Evolutionary conservation across 1,140 invertebrate species (phyloP), one percentile per base, ranked within the genome.

Genomic region (Panulirus ornatus): DNA sequence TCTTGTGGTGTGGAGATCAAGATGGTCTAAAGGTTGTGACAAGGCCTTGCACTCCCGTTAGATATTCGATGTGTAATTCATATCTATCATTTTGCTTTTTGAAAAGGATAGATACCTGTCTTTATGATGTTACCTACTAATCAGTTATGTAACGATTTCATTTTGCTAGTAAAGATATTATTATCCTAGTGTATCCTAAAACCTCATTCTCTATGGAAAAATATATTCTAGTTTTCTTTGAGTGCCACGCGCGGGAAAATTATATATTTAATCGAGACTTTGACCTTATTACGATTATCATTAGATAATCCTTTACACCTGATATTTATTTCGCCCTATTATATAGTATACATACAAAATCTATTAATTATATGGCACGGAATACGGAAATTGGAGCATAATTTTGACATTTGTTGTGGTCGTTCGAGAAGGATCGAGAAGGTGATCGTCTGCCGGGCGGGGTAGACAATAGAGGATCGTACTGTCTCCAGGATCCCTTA

Each of bases 381-480:
- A 66, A 22, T 6, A 27, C 1, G n/a, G 30, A 19, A 66, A 27
- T 27, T 66, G 8, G 58, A 66, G n/a, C n/a, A 30, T 5, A 27
- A 30, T 27, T 11, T 8, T 66, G 58, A 66, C 58, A 66, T 66
- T 66, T 66, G 58, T 27, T 27, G 58, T 30, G 3, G 11, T 6
- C 3, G 58, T 66, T 66, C 58, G 58, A 66, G 58, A 66, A 66
- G 58, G 30, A 27, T 66, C 58, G n/a, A 58, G 51, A 58, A 58
- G 9, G 51, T 16, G 51, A 58, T 14, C 2, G 51, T 58, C 3
- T 22, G 51, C n/a, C 16, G 51, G n/a, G 9, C 51, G 51, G 16
- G 51, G 16, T 19, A n/a, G n/a, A n/a, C n/a, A n/a, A n/a, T n/a
- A n/a, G n/a, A n/a, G n/a, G n/a, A n/a, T n/a, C 51, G 3, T 58